phyloP scores from a whole-genome alignment of 1,140 invertebrate genomes.

The Anagrus nilaparvatae region DNA sequence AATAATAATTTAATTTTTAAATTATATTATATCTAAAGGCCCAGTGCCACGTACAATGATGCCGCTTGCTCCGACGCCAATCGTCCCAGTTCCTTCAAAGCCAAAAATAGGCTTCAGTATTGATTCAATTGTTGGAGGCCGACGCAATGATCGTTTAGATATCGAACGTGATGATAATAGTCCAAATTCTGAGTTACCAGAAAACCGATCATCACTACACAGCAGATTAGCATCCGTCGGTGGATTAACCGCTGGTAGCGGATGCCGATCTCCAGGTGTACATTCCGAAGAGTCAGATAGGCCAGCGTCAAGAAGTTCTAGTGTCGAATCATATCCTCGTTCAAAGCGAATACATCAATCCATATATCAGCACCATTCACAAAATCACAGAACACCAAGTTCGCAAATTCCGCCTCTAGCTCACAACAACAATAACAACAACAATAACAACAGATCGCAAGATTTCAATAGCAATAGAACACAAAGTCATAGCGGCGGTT shows the following conservation, averaged over 20 bases:
- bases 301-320: conserved; percentile 33
- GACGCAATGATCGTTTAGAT: conserved; percentile 34
- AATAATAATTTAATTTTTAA: no score
- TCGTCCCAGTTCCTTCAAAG: conserved; percentile 71
- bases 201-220: no score
- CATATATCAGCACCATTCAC: conserved; percentile 18
- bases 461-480: conserved; percentile 27
- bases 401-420: background rate
- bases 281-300: conserved; percentile 37
- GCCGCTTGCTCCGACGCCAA: conserved; percentile 80
- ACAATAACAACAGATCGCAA: conserved; percentile 15
- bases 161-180: conserved; percentile 32
- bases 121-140: conserved; percentile 81
- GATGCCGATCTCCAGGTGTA: conserved; percentile 30
- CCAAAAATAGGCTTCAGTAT: conserved; percentile 92
- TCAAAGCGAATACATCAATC: conserved; percentile 24
- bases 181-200: conserved; percentile 20
- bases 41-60: conserved; percentile 58
- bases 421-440: conserved; percentile 19
- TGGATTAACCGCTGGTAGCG: background rate
- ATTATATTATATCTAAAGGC: no score
- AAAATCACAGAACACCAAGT: conserved; percentile 22
- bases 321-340: conserved; percentile 35
- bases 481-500: conserved; percentile 37
- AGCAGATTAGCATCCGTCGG: background rate